These are phyloP conservation scores for Martes flavigula DNA, from an alignment of 2,797 vertebrate species.

Conservation along the genomic window DNA sequence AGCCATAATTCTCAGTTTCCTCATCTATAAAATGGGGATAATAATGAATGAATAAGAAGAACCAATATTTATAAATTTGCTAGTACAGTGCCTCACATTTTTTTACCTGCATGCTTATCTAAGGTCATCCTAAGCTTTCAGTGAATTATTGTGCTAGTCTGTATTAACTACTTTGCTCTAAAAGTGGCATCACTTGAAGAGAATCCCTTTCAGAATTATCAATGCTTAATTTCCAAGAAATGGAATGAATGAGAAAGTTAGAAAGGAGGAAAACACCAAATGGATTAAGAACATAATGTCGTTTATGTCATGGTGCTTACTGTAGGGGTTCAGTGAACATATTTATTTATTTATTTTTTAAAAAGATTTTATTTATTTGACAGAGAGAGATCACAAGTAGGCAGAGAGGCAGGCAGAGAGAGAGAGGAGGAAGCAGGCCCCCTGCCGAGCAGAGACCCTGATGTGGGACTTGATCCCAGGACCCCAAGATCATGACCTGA, in stretches of 20 bases:
- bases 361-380: no score
- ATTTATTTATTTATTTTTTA: no score
- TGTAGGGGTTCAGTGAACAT: neutral
- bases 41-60: neutral
- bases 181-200: neutral
- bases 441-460: no score
- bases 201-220: neutral
- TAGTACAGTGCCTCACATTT: neutral
- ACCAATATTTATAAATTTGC: neutral
- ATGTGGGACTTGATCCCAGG: no score
- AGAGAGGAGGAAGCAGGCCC: no score
- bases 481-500: no score
- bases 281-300: neutral
- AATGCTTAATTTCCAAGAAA: conserved; percentile 15
- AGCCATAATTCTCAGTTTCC: neutral
- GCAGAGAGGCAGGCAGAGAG: no score
- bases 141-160: neutral
- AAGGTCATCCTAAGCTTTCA: neutral
- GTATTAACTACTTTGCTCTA: neutral
- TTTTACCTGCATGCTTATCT: neutral
- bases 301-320: neutral
- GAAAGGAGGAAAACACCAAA: neutral
- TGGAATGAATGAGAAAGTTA: neutral
- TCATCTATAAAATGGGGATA: neutral
- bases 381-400: no score